Evolutionary conservation across 2,888 invertebrate genomes (phyloP), one percentile per base, ranked within the genome.

Genomic region (Anticlea derivata): DNA sequence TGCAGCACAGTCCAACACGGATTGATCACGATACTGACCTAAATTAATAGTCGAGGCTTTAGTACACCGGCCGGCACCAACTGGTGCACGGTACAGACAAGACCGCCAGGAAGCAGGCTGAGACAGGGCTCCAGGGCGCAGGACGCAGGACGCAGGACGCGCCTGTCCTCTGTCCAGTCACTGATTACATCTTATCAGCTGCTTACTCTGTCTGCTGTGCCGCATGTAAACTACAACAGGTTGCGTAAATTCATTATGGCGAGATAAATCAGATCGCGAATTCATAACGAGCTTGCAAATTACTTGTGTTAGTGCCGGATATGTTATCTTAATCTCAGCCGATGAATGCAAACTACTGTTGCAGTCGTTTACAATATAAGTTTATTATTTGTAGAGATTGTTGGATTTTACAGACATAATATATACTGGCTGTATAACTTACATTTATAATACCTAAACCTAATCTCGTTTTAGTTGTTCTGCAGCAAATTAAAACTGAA

Each of bases 211-310:
- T 7, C 24, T 23, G 5, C 33, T 20, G 12, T 20, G 23, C 50
- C 6, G 4, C 39, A 39, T 50, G 50, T 8, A 33, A 45, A 45
- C 29, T 12, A 26, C 23, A 7, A 17, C 30, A 8, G 38, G 20
- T 20, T 45, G 39, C 40, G 34, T 31, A 37, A 44, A 44, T 40
- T 40, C 34, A 50, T 44, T 50, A 39, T n/a, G 20, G 7, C 50
- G 24, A 30, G 46, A 41, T 40, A 45, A 40, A 50, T 41, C 50
- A 37, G 29, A 30, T 29, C 12, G 30, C 31, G 31, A 31, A 26
- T 41, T 31, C 24, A 46, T 37, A 46, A 51, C 46, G 26, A 45
- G 39, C 43, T 29, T 29, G 46, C 35, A 26, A 30, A 40, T 34
- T 26, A 31, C 30, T 27, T 30, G 39, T 31, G 24, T 26, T 4